These are phyloP conservation scores for Taurulus bubalis DNA, from an alignment of 2,113 vertebrate species.

Conservation along the genomic window DNA sequence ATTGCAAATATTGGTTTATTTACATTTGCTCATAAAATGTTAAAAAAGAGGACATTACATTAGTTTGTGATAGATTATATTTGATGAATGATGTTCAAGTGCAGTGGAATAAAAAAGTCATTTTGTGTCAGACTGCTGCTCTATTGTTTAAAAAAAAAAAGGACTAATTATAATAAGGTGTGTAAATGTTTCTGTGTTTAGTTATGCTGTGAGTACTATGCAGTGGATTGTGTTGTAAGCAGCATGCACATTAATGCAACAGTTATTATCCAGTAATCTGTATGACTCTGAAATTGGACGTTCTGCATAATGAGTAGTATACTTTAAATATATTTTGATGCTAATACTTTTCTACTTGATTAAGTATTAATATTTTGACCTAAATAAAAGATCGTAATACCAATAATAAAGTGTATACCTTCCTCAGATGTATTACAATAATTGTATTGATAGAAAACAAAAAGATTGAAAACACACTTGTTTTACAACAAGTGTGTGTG, in stretches of 20 bases:
- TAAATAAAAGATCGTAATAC: background rate
- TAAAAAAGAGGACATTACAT: slow-evolving; percentile 1
- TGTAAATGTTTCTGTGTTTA: background rate
- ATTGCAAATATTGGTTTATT: background rate
- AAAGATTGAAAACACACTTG: background rate
- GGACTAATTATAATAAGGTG: too few species aligned
- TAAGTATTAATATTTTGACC: background rate
- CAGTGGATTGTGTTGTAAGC: background rate
- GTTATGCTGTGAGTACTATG: background rate
- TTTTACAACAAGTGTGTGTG: background rate
- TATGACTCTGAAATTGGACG: background rate
- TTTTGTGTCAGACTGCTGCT: slow-evolving; percentile 37
- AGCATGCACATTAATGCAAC: background rate
- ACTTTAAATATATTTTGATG: background rate
- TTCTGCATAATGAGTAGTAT: background rate
- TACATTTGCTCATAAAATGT: background rate
- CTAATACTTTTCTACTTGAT: background rate
- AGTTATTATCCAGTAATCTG: background rate
- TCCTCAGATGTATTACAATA: background rate
- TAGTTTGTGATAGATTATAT: slow-evolving; percentile 39
- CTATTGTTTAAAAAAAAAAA: too few species aligned
- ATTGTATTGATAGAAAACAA: background rate
- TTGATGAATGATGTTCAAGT: slow-evolving; percentile 27
- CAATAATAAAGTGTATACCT: background rate
- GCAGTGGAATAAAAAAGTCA: slow-evolving; percentile 26